Evolutionary conservation across 2,113 vertebrate genomes (phyloP).

Genomic region (Lontra canadensis): DNA sequence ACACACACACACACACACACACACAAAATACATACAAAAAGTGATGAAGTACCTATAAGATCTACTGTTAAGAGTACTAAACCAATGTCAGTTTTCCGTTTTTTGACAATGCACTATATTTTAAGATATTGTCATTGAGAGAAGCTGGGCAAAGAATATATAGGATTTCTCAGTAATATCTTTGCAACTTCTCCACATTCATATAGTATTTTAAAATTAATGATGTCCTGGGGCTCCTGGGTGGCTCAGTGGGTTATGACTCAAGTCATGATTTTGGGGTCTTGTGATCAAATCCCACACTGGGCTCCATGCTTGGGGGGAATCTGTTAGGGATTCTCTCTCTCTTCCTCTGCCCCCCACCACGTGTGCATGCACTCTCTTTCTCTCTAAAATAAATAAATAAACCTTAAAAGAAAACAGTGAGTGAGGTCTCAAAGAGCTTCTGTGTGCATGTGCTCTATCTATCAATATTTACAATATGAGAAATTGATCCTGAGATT

Average conservation of each 20-base stretch:
- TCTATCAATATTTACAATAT: background rate
- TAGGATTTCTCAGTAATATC: background rate
- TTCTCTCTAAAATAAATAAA: background rate
- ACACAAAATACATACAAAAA: background rate
- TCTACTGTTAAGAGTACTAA: background rate
- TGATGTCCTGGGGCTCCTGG: background rate
- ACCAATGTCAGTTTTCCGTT: background rate
- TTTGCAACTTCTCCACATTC: background rate
- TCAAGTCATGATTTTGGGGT: background rate
- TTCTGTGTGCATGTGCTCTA: background rate
- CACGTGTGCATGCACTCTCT: too few species aligned
- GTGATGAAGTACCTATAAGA: background rate
- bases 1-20: background rate
- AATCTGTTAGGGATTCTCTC: background rate
- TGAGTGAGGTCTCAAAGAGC: background rate
- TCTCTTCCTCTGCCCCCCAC: background rate
- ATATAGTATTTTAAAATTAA: background rate
- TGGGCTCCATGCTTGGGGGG: background rate
- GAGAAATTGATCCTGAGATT: background rate
- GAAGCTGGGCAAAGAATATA: background rate
- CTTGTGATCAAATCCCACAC: background rate
- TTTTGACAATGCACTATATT: background rate
- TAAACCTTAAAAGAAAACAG: background rate
- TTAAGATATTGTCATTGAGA: background rate
- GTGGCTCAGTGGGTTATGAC: background rate